A percentile compares a stretch with the other conserved stretches of the same genome.
Evolutionary conservation across 2,888 invertebrate species (phyloP).

Genomic region (Andrena haemorrhoa): DNA sequence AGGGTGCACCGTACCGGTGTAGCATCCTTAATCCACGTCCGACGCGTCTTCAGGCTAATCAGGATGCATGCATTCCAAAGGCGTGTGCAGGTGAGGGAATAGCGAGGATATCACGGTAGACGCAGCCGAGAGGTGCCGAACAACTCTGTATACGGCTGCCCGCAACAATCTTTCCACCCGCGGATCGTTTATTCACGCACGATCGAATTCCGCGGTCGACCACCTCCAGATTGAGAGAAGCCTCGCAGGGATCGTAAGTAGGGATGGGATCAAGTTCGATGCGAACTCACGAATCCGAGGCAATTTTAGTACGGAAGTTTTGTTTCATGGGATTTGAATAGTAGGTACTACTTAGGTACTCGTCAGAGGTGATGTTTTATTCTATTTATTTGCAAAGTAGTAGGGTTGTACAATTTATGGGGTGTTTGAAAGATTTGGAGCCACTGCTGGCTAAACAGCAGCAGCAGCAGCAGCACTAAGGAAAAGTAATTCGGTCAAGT

Average conservation of each 20-base stretch:
- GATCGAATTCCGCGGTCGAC: conserved; percentile 67
- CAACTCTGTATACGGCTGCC: conserved; percentile 45
- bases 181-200: conserved; percentile 68
- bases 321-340: no score
- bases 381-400: no score
- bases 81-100: conserved; percentile 4
- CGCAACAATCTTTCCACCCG: conserved; percentile 54
- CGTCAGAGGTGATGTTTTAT: no score
- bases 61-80: not conserved
- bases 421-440: no score
- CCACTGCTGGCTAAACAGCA: not conserved
- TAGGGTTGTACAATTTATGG: no score
- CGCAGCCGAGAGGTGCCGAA: conserved; percentile 48
- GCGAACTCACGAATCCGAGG: no score
- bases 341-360: no score
- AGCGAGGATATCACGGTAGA: conserved; percentile 10
- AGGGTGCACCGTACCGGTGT: not conserved
- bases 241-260: conserved; percentile 3
- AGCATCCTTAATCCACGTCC: not conserved
- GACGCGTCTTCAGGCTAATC: not conserved
- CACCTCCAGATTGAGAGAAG: conserved; percentile 15
- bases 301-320: no score
- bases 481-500: conserved; percentile 64
- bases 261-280: not conserved
- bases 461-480: not conserved